Percentiles rank a stretch among this genome's conserved stretches.
phyloP scores from a whole-genome alignment of 92 coral and sea anemone genomes.

The Anthopleura xanthogrammica region DNA sequence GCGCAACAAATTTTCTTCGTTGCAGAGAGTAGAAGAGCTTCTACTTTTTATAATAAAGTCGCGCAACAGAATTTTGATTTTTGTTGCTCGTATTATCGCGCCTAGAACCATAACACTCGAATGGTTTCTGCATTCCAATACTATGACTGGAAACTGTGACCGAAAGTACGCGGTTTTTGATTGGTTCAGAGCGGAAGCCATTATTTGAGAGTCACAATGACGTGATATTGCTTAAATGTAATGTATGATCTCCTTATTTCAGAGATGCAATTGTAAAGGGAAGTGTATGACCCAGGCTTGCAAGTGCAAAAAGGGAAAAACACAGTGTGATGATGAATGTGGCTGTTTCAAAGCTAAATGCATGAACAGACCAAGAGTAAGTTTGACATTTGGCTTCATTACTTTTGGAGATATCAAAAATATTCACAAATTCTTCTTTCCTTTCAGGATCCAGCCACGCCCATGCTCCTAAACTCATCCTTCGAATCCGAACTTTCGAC shows the following conservation, averaged over 20 bases:
- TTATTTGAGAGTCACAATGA: not conserved
- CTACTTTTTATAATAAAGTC: too few relatives aligned
- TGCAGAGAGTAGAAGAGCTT: too few relatives aligned
- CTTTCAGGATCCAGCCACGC: constrained; percentile 23
- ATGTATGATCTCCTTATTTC: not conserved
- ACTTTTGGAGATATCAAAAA: not conserved
- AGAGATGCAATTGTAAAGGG: constrained; percentile 73
- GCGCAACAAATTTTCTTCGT: too few relatives aligned
- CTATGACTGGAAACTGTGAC: too few relatives aligned
- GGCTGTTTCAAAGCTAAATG: constrained; percentile 42
- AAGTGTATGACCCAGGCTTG: constrained; percentile 57
- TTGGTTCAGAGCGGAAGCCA: not conserved
- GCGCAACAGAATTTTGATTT: too few relatives aligned
- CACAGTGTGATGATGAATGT: constrained; percentile 37
- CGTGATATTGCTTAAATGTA: not conserved
- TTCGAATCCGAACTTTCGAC: constrained; percentile 17
- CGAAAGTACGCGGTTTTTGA: too few relatives aligned
- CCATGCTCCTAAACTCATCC: constrained; percentile 12
- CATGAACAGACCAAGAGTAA: constrained; percentile 55
- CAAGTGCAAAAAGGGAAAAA: constrained; percentile 38
- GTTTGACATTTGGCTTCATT: not conserved
- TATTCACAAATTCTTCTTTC: not conserved
- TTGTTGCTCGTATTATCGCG: too few relatives aligned
- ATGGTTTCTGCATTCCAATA: too few relatives aligned
- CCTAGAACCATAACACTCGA: too few relatives aligned